Percentiles rank a stretch among this genome's conserved stretches.
Evolutionary conservation across 2,113 vertebrate genomes (phyloP).

Genomic region (Daubentonia madagascariensis): DNA sequence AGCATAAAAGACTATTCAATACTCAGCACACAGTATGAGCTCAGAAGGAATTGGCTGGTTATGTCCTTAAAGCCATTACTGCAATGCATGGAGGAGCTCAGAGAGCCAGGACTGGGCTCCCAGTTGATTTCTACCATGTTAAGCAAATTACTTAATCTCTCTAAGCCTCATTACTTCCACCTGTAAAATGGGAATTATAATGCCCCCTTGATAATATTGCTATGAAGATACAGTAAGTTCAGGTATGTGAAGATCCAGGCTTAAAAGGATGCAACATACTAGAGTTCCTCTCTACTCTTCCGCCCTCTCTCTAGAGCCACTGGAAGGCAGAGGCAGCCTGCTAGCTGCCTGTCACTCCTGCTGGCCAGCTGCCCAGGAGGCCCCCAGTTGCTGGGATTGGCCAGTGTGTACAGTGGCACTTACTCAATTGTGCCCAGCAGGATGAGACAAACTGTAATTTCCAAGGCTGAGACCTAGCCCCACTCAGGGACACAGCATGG

Average conservation of each 20-base stretch:
- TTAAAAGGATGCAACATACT: background rate
- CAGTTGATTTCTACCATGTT: background rate
- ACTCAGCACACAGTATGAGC: background rate
- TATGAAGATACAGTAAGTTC: background rate
- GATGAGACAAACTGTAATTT: conserved; percentile 51
- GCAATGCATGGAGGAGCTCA: background rate
- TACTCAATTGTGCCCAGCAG: background rate
- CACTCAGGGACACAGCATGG: conserved; percentile 45
- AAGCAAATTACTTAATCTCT: conserved; percentile 10
- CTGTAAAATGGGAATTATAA: conserved; percentile 54
- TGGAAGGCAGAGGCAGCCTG: background rate
- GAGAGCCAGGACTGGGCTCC: background rate
- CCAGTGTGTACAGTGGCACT: background rate
- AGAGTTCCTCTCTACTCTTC: background rate
- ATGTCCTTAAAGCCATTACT: background rate
- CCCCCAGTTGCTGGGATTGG: background rate
- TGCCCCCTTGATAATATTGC: background rate
- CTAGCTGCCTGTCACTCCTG: background rate
- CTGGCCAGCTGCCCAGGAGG: background rate
- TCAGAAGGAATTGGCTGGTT: background rate
- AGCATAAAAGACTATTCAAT: background rate
- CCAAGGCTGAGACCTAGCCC: conserved; percentile 23
- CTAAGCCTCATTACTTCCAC: conserved; percentile 20
- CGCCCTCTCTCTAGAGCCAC: background rate
- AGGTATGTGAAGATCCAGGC: conserved; percentile 13